Evolutionary conservation across 1,140 invertebrate genomes (phyloP).

Genomic region (Bombus fervidus): DNA sequence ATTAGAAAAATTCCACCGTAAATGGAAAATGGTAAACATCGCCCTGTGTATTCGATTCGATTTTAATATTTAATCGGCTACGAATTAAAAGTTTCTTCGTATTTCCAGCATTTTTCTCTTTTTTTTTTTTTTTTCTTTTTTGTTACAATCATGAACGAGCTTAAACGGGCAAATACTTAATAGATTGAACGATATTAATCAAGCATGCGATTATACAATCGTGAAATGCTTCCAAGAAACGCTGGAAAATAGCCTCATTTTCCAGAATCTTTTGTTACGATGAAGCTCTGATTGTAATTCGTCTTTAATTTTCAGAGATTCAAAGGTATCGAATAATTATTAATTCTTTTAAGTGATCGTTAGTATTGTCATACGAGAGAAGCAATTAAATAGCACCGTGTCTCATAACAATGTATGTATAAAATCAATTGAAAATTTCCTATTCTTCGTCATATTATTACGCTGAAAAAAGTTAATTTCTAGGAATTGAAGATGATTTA

Average conservation of each 20-base stretch:
- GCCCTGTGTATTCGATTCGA: not conserved
- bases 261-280: not conserved
- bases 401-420: no score
- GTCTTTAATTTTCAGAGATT: not conserved
- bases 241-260: slow-evolving; percentile 1
- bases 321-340: not conserved
- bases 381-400: no score
- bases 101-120: not conserved
- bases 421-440: no score
- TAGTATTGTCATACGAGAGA: no score
- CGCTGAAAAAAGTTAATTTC: no score
- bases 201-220: slow-evolving; percentile 1
- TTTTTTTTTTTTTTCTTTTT: not conserved
- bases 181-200: not conserved
- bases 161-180: not conserved
- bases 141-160: not conserved
- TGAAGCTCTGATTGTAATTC: not conserved
- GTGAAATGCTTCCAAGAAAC: slow-evolving; percentile 22
- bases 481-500: no score
- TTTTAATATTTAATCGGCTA: not conserved
- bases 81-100: not conserved
- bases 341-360: no score
- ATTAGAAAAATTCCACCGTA: not conserved
- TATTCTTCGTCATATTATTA: no score
- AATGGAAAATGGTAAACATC: not conserved